phyloP scores from a whole-genome alignment of 2,888 invertebrate species.

The Epicampocera succincta region DNA sequence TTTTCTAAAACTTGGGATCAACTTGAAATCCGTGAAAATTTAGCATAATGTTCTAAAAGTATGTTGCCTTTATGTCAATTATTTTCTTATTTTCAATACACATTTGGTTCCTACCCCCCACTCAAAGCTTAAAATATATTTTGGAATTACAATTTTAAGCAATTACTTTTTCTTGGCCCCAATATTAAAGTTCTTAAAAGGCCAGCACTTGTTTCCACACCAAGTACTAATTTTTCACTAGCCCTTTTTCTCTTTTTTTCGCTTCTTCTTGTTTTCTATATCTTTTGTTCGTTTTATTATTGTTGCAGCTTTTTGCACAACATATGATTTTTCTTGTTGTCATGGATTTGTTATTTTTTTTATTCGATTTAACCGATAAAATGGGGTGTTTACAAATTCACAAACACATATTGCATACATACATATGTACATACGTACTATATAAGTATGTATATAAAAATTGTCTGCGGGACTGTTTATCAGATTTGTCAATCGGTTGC shows the following conservation, averaged over 20 bases:
- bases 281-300: slow-evolving; percentile 38
- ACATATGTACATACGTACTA: too few species aligned
- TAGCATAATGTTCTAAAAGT: too few species aligned
- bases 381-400: slow-evolving; percentile 59
- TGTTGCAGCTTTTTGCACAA: slow-evolving; percentile 14
- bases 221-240: slow-evolving; percentile 65
- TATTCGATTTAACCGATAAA: slow-evolving; percentile 62
- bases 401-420: too few species aligned
- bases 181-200: slow-evolving; percentile 29
- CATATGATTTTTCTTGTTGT: neutral
- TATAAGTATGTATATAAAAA: too few species aligned
- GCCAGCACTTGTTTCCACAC: slow-evolving; percentile 64
- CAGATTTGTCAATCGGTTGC: slow-evolving; percentile 30
- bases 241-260: slow-evolving; percentile 60
- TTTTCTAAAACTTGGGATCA: too few species aligned
- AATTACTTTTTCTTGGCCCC: slow-evolving; percentile 3
- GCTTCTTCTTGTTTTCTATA: slow-evolving; percentile 28
- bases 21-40: too few species aligned
- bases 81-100: too few species aligned
- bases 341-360: slow-evolving; percentile 57
- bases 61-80: too few species aligned
- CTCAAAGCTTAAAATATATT: too few species aligned
- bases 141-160: too few species aligned
- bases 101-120: too few species aligned
- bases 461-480: slow-evolving; percentile 32